Percentiles rank a stretch among this genome's conserved stretches.
phyloP scores from a whole-genome alignment of 2,888 invertebrate species.

The Caenorhabditis becei region DNA sequence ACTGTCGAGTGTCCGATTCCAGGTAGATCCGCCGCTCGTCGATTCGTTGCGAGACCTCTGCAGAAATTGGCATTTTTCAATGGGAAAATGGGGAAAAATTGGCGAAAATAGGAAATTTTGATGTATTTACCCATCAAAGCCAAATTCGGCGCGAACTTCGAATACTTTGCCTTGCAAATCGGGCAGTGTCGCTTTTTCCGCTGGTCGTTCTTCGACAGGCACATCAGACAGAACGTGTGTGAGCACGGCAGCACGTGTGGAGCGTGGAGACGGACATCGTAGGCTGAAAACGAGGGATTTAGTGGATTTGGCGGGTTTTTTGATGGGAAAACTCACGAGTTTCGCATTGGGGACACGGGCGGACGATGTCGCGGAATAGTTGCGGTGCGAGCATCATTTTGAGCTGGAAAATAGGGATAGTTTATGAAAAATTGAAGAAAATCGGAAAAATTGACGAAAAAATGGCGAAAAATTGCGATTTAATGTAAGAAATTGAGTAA shows the following conservation, averaged over 20 bases:
- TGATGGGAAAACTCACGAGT: constrained; percentile 22
- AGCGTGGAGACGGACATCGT: constrained; percentile 48
- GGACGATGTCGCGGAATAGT: constrained; percentile 47
- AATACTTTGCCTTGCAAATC: constrained; percentile 54
- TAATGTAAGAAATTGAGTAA: background rate
- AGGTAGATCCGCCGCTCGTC: constrained; percentile 45
- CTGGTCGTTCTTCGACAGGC: constrained; percentile 52
- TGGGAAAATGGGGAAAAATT: background rate
- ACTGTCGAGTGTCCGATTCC: constrained; percentile 34
- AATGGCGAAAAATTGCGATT: background rate
- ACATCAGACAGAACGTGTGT: constrained; percentile 60
- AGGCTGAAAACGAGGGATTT: constrained; percentile 20
- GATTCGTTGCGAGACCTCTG: constrained; percentile 51
- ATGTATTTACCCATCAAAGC: constrained; percentile 24
- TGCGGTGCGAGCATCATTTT: constrained; percentile 56
- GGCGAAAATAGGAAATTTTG: background rate
- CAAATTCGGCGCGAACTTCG: constrained; percentile 52
- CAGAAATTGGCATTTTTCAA: background rate
- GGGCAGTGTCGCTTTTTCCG: constrained; percentile 46
- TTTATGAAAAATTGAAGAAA: too few species aligned
- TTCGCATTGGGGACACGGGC: constrained; percentile 45
- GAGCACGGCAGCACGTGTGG: constrained; percentile 56
- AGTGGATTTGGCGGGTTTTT: background rate
- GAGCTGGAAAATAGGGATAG: constrained; percentile 9
- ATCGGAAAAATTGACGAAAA: background rate